Conservation (phyloP, 2,888 invertebrate genomes). For the Metopia argyrocephala region DNA sequence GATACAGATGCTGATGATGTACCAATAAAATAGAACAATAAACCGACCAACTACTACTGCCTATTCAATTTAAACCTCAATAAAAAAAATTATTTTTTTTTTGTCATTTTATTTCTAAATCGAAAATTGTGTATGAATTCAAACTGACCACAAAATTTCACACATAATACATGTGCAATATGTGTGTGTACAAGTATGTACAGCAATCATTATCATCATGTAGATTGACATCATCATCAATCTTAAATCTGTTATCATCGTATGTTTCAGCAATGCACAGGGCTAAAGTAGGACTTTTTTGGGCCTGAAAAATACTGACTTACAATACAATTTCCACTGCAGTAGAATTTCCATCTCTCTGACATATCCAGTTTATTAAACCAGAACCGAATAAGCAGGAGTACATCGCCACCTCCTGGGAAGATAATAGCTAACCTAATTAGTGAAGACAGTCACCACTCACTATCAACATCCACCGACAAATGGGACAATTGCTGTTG, state of each 20-base stretch:
- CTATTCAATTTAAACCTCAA: conserved; percentile 54
- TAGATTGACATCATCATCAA: conserved; percentile 24
- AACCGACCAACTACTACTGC: conserved; percentile 19
- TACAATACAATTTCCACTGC: no score
- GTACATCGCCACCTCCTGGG: no score
- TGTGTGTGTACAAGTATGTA: background rate
- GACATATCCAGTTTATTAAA: no score
- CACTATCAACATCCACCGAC: no score
- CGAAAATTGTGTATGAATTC: conserved; percentile 35
- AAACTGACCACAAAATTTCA: conserved; percentile 57
- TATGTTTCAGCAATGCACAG: background rate
- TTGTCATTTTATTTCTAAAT: background rate
- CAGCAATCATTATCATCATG: conserved; percentile 28
- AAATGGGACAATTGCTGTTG: no score
- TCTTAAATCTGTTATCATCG: background rate
- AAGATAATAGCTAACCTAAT: no score
- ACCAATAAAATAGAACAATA: background rate
- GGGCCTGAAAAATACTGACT: background rate
- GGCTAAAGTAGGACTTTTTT: background rate
- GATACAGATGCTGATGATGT: conserved; percentile 9
- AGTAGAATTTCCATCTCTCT: no score
- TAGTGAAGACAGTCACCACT: no score
- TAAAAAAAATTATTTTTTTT: conserved; percentile 21
- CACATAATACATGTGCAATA: conserved; percentile 28
- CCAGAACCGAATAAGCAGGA: no score